phyloP scores from a whole-genome alignment of 2,797 vertebrate species.

The Enteromius mattozi region DNA sequence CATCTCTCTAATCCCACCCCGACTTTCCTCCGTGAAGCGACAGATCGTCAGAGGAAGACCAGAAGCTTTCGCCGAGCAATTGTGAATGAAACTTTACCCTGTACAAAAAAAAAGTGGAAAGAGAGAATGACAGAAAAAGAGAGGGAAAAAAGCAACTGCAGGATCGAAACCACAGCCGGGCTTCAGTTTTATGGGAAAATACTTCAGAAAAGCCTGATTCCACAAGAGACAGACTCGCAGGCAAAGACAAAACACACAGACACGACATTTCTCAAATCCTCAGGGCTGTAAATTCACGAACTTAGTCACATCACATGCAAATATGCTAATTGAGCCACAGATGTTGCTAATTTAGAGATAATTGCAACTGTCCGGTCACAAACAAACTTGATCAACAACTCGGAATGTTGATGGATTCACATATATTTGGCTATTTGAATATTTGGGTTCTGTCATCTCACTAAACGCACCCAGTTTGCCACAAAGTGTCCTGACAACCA shows the following conservation, averaged over 20 bases:
- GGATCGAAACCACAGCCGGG: slow-evolving; percentile 60
- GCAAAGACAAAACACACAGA: slow-evolving; percentile 31
- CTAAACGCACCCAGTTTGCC: background rate
- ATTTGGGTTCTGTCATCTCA: background rate
- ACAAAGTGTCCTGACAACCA: background rate
- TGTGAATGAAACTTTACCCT: slow-evolving; percentile 53
- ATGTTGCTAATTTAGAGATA: slow-evolving; percentile 24
- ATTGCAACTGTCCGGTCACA: slow-evolving; percentile 33
- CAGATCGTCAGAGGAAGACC: slow-evolving; percentile 54
- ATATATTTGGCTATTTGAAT: background rate
- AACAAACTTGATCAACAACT: slow-evolving; percentile 25
- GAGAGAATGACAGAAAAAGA: slow-evolving; percentile 44
- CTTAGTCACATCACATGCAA: slow-evolving; percentile 18
- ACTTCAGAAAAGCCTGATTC: slow-evolving; percentile 63
- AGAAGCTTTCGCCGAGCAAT: slow-evolving; percentile 46
- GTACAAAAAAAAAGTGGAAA: slow-evolving; percentile 25
- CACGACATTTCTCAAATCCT: slow-evolving; percentile 21
- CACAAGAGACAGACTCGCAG: slow-evolving; percentile 44
- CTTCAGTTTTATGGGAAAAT: slow-evolving; percentile 69
- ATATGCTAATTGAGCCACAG: slow-evolving; percentile 41
- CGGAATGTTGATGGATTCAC: slow-evolving; percentile 21
- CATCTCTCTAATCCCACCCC: slow-evolving; percentile 41
- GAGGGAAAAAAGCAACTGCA: slow-evolving; percentile 41
- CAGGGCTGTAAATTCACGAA: background rate
- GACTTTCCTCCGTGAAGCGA: slow-evolving; percentile 21